Conservation (phyloP, 92 coral and sea anemone genomes). For the Bergia sp. region DNA sequence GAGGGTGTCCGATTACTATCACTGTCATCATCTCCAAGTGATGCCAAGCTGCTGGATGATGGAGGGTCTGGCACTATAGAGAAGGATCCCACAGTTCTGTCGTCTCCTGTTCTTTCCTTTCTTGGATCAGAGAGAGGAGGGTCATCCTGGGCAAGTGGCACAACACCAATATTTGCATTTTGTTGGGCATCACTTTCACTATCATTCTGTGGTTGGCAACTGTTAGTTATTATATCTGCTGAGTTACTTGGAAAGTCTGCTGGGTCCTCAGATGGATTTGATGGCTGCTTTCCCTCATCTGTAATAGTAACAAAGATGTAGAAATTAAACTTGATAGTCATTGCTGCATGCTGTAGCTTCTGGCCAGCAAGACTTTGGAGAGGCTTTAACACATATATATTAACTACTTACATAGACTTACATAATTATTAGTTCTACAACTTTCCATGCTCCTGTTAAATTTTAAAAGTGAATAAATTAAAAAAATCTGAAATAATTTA, state of each 20-base stretch:
- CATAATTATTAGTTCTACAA: no score
- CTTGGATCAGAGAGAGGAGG: not conserved
- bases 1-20: slow-evolving; percentile 63
- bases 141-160: not conserved
- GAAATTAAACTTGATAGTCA: no score
- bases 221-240: not conserved
- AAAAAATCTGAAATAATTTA: no score
- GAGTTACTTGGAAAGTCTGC: not conserved
- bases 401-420: no score
- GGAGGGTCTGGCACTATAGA: slow-evolving; percentile 74
- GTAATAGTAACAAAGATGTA: not conserved
- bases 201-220: not conserved
- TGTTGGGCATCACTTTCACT: not conserved
- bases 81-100: not conserved
- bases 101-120: not conserved
- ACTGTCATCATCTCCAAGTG: slow-evolving; percentile 57
- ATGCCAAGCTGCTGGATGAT: slow-evolving; percentile 52
- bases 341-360: not conserved
- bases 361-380: not conserved
- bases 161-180: not conserved
- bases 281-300: not conserved
- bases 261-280: not conserved
- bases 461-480: no score
- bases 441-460: no score
- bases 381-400: no score